These are phyloP conservation scores for Maniola jurtina DNA, from an alignment of 1,140 invertebrate genomes.

Conservation along the genomic window DNA sequence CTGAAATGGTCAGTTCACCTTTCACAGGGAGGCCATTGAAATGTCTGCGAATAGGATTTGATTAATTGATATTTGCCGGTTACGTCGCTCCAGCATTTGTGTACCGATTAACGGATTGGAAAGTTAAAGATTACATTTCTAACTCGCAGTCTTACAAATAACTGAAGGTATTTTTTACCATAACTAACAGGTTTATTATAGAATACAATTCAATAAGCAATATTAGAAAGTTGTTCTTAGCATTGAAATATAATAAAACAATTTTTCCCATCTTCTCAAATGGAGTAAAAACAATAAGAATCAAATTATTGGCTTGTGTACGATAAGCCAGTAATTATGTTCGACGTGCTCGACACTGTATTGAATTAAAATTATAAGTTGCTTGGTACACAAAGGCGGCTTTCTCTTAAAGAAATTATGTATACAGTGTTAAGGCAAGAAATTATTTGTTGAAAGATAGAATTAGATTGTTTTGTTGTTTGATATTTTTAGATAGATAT, in stretches of 20 bases:
- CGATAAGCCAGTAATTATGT: constrained; percentile 3
- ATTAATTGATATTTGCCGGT: neutral
- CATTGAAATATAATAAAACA: neutral
- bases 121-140: no score
- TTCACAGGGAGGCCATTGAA: constrained; percentile 88
- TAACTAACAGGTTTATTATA: neutral
- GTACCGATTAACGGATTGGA: no score
- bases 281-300: neutral
- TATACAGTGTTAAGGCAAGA: neutral
- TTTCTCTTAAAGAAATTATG: neutral
- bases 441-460: neutral
- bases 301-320: constrained; percentile 7
- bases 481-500: neutral
- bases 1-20: constrained; percentile 87
- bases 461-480: neutral
- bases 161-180: no score
- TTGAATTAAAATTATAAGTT: constrained; percentile 7
- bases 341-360: neutral
- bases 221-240: neutral
- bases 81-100: no score
- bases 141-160: no score
- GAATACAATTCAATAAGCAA: neutral
- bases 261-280: neutral
- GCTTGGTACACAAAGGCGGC: neutral
- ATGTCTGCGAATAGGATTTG: constrained; percentile 46